These are phyloP conservation scores for western clawed frog (Xenopus tropicalis) DNA, from an alignment of 2,113 vertebrate genomes.

Conservation along the genomic window UCB_Xtro_10.0 CM004446.2:120231501-120232000, in stretches of 20 bases:
- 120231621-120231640: neutral
- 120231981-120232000: too few species aligned
- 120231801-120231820: too few species aligned
- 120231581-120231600: slow-evolving; percentile 56
- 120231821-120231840: too few species aligned
- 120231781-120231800: slow-evolving; percentile 48
- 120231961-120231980: too few species aligned
- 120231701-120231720: slow-evolving; percentile 64
- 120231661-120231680: too few species aligned
- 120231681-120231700: slow-evolving; percentile 65
- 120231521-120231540: slow-evolving; percentile 21
- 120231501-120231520: slow-evolving; percentile 40
- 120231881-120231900: too few species aligned
- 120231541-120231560: slow-evolving; percentile 42
- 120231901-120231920: too few species aligned
- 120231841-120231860: too few species aligned
- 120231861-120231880: too few species aligned
- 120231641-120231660: too few species aligned
- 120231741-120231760: accelerated
- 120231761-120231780: slow-evolving; percentile 43
- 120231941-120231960: too few species aligned
- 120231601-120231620: slow-evolving; percentile 47
- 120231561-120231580: slow-evolving; percentile 24
- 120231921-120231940: too few species aligned
- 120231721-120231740: slow-evolving; percentile 53